Conservation (phyloP, 2,113 vertebrate genomes). For the Mustela nigripes region DNA sequence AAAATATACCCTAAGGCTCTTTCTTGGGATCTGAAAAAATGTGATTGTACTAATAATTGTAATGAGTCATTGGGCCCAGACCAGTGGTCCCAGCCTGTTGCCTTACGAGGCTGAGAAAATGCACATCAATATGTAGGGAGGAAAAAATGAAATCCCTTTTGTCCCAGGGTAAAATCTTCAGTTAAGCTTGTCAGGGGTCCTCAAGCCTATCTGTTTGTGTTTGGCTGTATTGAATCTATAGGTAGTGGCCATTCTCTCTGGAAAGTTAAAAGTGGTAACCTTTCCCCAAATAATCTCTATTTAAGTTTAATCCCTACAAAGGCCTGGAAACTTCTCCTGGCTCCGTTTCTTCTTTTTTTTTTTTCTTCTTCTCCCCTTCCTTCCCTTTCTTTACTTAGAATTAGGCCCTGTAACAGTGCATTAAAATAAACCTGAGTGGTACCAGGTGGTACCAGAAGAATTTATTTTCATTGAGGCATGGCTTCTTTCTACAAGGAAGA, state of each 20-base stretch:
- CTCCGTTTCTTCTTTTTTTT: neutral
- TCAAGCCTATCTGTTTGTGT: neutral
- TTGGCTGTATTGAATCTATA: neutral
- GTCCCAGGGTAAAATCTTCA: neutral
- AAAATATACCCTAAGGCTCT: slow-evolving; percentile 38
- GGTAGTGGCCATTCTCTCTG: neutral
- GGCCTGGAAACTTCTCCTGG: neutral
- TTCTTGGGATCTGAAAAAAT: slow-evolving; percentile 31
- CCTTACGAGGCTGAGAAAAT: neutral
- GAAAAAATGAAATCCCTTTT: neutral
- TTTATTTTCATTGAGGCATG: neutral
- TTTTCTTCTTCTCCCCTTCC: neutral
- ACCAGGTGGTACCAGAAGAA: neutral
- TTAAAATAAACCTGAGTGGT: neutral
- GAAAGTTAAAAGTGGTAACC: neutral
- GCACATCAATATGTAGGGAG: fast-evolving
- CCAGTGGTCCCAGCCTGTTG: neutral
- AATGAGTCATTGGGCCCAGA: neutral
- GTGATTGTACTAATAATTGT: neutral
- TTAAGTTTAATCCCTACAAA: neutral
- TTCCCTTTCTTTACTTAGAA: neutral
- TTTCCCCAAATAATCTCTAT: neutral
- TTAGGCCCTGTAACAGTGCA: neutral
- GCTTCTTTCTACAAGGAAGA: neutral
- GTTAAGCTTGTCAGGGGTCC: neutral